Evolutionary conservation across 1,140 invertebrate species (phyloP).

Genomic region (Parasteatoda tepidariorum): DNA sequence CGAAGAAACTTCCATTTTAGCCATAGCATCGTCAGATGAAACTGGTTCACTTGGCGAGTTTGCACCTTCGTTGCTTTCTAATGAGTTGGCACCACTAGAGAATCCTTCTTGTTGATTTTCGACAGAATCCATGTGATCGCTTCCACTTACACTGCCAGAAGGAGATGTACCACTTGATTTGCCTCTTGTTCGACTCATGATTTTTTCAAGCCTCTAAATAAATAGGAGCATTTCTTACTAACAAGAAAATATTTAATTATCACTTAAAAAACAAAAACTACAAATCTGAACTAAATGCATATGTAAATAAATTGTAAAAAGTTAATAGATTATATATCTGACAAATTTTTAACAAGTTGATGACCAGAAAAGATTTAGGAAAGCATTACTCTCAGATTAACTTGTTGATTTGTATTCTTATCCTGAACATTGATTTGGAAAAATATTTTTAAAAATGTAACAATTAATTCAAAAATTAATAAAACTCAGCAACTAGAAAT

Average conservation of each 20-base stretch:
- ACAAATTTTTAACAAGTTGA: too few relatives aligned
- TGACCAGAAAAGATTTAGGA: too few relatives aligned
- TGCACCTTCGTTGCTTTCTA: constrained; percentile 43
- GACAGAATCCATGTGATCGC: constrained; percentile 45
- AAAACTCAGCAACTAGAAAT: too few relatives aligned
- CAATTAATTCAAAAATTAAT: too few relatives aligned
- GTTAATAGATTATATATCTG: too few relatives aligned
- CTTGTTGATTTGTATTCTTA: too few relatives aligned
- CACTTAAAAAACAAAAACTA: neutral
- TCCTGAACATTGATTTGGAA: too few relatives aligned
- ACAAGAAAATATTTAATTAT: neutral
- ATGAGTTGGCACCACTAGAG: constrained; percentile 53
- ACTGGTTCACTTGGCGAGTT: constrained; percentile 25
- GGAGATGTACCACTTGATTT: constrained; percentile 66
- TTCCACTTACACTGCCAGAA: constrained; percentile 40
- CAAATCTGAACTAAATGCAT: too few relatives aligned
- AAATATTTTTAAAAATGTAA: too few relatives aligned
- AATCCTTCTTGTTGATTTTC: constrained; percentile 41
- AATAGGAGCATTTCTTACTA: neutral
- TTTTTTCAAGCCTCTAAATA: constrained; percentile 78
- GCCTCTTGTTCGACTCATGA: constrained; percentile 82
- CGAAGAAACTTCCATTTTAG: constrained; percentile 19
- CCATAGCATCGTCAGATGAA: constrained; percentile 3
- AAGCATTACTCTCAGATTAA: too few relatives aligned
- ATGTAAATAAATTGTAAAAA: too few relatives aligned